These are phyloP conservation scores for Poecilia velifera DNA, from an alignment of 2,797 vertebrate species.

Conservation along the genomic window DNA sequence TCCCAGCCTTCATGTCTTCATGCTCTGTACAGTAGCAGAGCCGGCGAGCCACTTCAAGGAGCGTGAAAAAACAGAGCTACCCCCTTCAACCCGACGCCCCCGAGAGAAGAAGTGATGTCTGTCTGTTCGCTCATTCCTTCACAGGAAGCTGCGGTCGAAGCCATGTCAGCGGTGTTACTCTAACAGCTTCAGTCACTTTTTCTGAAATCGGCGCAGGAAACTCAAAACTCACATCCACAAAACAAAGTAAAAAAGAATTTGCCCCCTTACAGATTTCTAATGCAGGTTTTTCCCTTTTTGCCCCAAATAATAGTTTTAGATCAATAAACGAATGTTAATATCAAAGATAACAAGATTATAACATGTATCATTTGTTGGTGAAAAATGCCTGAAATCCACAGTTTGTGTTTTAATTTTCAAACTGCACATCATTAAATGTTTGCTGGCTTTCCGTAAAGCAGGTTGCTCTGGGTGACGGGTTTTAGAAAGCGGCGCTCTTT, in stretches of 20 bases:
- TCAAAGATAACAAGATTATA: background rate
- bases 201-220: constrained; percentile 8
- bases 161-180: constrained; percentile 49
- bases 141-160: constrained; percentile 73
- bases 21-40: constrained; percentile 77
- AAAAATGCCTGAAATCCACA: too few relatives aligned
- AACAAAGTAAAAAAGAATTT: background rate
- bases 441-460: background rate
- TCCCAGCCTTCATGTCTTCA: constrained; percentile 33
- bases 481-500: background rate
- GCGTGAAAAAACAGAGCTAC: constrained; percentile 34
- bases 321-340: background rate
- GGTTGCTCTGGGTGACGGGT: background rate
- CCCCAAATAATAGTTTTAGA: background rate
- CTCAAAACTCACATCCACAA: constrained; percentile 3
- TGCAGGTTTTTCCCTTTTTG: background rate
- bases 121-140: constrained; percentile 43
- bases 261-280: background rate
- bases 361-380: background rate
- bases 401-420: too few relatives aligned
- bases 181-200: constrained; percentile 28
- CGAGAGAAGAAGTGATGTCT: constrained; percentile 44
- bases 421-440: background rate
- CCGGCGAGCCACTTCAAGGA: constrained; percentile 79
- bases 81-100: constrained; percentile 74